These are phyloP conservation scores for Megalops cyprinoides DNA, from an alignment of 2,797 vertebrate genomes.

Conservation along the genomic window DNA sequence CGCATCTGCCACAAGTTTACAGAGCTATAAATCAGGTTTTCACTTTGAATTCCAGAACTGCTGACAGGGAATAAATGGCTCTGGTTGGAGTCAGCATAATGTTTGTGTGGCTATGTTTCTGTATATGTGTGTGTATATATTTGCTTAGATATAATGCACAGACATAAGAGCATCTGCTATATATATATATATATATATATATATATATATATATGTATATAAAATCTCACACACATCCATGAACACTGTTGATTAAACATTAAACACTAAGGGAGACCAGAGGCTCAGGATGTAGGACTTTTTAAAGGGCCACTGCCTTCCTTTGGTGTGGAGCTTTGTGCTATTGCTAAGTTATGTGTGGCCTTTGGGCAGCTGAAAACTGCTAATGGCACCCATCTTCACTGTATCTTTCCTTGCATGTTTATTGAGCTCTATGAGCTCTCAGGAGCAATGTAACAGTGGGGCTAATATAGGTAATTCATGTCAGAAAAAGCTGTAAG, in stretches of 20 bases:
- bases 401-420: too few species aligned
- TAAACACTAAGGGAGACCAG: too few species aligned
- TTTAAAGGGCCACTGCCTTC: too few species aligned
- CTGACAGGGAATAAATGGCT: background rate
- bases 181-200: too few species aligned
- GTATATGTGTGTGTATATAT: too few species aligned
- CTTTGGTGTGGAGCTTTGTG: background rate
- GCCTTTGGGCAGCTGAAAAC: background rate
- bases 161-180: too few species aligned
- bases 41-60: background rate
- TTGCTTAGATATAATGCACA: too few species aligned
- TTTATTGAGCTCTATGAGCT: background rate
- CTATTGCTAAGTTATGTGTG: background rate
- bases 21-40: constrained; percentile 1
- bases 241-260: too few species aligned
- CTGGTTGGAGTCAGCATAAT: constrained; percentile 16
- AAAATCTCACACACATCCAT: too few species aligned
- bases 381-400: background rate
- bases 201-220: too few species aligned
- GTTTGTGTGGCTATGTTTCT: background rate
- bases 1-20: background rate
- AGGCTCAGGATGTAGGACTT: background rate
- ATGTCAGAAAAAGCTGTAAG: too few species aligned
- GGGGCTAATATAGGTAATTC: too few species aligned
- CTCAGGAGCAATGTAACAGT: background rate